A percentile compares a stretch with the other conserved stretches of the same genome.
phyloP scores from a whole-genome alignment of 2,888 invertebrate species.

The Lordiphosa fenestrarum region DNA sequence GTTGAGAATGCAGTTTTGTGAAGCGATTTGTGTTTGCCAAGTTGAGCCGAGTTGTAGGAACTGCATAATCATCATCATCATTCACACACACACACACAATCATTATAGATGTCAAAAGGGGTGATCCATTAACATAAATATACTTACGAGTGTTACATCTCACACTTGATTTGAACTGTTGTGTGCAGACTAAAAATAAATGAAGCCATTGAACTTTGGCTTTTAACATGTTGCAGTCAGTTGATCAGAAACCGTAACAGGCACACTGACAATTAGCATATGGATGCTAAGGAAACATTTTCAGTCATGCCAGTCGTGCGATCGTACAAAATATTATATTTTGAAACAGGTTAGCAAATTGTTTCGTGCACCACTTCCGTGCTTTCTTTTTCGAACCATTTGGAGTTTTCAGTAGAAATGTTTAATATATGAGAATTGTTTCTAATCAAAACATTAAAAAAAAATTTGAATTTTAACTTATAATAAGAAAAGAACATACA shows the following conservation, averaged over 20 bases:
- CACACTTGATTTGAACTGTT: constrained; percentile 29
- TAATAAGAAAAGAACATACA: no score
- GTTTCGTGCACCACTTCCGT: no score
- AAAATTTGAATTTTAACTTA: no score
- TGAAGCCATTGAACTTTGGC: constrained; percentile 62
- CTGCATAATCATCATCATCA: constrained; percentile 43
- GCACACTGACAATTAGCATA: constrained; percentile 52
- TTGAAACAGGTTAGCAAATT: not conserved
- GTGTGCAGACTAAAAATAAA: constrained; percentile 19
- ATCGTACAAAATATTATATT: constrained; percentile 14
- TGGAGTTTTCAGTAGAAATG: no score
- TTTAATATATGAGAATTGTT: no score
- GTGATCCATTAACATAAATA: constrained; percentile 48
- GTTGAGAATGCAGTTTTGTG: constrained; percentile 16
- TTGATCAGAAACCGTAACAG: constrained; percentile 26
- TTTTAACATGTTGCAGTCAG: constrained; percentile 24
- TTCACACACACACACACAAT: constrained; percentile 1
- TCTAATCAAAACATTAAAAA: no score
- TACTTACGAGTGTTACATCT: constrained; percentile 37
- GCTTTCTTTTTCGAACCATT: no score
- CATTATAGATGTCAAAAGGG: not conserved
- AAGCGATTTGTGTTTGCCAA: constrained; percentile 35
- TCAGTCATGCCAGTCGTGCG: no score
- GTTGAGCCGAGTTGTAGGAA: constrained; percentile 19
- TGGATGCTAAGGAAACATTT: constrained; percentile 37